Percentiles rank a stretch among this genome's conserved stretches.
These are phyloP conservation scores for Apaloderma vittatum DNA, from an alignment of 2,113 vertebrate genomes.

Conservation along the genomic window DNA sequence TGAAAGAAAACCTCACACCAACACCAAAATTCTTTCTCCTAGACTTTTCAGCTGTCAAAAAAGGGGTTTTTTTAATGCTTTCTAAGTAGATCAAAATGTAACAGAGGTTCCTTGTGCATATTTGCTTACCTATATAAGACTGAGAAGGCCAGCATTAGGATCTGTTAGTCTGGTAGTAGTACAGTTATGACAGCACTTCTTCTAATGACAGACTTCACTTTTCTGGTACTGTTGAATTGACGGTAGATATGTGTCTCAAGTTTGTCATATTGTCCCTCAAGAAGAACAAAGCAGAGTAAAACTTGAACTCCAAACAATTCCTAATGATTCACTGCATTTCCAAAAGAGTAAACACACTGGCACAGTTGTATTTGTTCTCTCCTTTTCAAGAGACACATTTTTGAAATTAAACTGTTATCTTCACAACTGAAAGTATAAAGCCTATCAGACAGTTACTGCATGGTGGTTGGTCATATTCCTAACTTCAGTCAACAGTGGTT, in stretches of 20 bases:
- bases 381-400: neutral
- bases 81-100: neutral
- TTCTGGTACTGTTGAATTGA: neutral
- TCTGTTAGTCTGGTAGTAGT: neutral
- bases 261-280: neutral
- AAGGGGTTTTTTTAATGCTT: neutral
- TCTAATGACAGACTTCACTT: neutral
- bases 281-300: neutral
- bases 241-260: neutral
- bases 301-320: neutral
- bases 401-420: neutral
- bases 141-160: neutral
- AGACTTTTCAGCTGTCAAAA: neutral
- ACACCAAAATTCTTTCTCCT: accelerated
- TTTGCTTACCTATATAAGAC: neutral
- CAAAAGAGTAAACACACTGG: neutral
- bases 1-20: neutral
- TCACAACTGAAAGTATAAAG: neutral
- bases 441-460: neutral
- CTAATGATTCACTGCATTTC: neutral
- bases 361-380: neutral
- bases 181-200: neutral
- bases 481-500: neutral
- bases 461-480: neutral
- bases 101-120: neutral